phyloP scores from a whole-genome alignment of 2,888 invertebrate genomes.

The Matsumyia berberina region DNA sequence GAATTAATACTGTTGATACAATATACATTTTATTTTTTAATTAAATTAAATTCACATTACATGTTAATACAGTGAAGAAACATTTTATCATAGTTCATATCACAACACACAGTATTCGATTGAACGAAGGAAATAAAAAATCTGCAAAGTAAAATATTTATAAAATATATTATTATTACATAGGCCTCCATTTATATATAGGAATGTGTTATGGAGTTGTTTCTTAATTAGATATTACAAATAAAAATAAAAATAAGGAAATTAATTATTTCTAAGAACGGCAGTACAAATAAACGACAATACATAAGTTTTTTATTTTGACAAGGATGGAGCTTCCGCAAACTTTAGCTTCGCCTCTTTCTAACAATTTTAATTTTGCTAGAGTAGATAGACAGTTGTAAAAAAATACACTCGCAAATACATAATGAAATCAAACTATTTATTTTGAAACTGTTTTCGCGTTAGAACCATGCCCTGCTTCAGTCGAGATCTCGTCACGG shows the following conservation, averaged over 20 bases:
- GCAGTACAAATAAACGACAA: conserved; percentile 42
- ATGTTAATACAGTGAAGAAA: conserved; percentile 60
- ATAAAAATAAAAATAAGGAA: conserved; percentile 15
- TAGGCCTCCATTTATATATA: conserved; percentile 40
- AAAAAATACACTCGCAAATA: conserved; percentile 6
- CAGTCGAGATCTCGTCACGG: conserved; percentile 78
- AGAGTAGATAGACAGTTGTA: conserved; percentile 12
- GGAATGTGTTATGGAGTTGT: conserved; percentile 54
- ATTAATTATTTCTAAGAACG: conserved; percentile 22
- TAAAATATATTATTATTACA: conserved; percentile 50
- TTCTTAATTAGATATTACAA: conserved; percentile 25
- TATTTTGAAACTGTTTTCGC: conserved; percentile 51
- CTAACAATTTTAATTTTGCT: conserved; percentile 36
- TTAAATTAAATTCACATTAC: conserved; percentile 51
- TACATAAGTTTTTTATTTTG: conserved; percentile 14
- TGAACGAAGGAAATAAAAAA: conserved; percentile 48
- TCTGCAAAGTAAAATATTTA: conserved; percentile 52
- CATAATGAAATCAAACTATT: conserved; percentile 26
- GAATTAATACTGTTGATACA: conserved; percentile 40
- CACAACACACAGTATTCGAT: conserved; percentile 67
- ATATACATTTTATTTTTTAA: conserved; percentile 51
- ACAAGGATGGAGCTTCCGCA: conserved; percentile 5
- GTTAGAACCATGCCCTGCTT: conserved; percentile 67
- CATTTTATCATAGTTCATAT: conserved; percentile 58
- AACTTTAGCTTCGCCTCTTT: conserved; percentile 10